Conservation (phyloP, 2,113 vertebrate genomes). For the Otus sunia region DNA sequence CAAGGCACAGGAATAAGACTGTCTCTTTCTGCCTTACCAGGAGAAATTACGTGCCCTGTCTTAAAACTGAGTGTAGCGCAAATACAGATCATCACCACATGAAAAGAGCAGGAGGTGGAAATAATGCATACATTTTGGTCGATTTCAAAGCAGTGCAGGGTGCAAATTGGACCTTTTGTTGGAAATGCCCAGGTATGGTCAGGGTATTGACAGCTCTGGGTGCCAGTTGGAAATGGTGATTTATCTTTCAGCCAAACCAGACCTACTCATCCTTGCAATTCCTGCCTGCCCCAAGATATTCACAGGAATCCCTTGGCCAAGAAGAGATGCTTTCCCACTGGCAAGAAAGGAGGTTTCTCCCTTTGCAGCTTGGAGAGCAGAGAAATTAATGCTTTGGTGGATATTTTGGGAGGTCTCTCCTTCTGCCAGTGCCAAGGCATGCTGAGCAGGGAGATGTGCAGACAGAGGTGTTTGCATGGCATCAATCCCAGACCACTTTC, state of each 20-base stretch:
- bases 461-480: not conserved
- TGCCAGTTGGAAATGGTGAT: not conserved
- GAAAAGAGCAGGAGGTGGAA: not conserved
- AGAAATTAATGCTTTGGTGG: not conserved
- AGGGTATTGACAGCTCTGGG: not conserved
- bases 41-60: not conserved
- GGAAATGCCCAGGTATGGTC: not conserved
- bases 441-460: not conserved
- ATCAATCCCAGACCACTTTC: not conserved
- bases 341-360: not conserved
- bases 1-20: not conserved
- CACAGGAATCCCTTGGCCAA: not conserved
- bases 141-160: not conserved
- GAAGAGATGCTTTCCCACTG: not conserved
- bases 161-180: not conserved
- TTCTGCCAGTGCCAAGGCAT: not conserved
- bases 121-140: not conserved
- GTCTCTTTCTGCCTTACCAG: not conserved
- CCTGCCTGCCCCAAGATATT: not conserved
- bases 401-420: not conserved
- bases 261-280: not conserved
- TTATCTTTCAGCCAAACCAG: not conserved
- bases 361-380: not conserved
- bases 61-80: not conserved
- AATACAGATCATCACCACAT: fast-evolving